Base-by-base conservation (phyloP, 2,797 vertebrate species). In the Coluber constrictor region DNA sequence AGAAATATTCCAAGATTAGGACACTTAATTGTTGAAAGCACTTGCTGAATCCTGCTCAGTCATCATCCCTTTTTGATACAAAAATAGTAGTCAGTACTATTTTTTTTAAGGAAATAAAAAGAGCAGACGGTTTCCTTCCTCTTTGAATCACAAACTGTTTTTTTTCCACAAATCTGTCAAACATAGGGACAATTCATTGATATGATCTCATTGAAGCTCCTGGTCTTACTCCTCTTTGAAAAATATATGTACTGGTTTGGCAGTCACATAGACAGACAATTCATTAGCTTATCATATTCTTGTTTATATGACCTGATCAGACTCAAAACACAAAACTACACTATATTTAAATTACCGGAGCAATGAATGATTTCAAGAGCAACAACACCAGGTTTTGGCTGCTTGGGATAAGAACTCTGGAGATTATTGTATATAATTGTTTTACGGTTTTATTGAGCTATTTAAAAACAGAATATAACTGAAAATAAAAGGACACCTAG, bases 81-180 rank as follows among this genome's bases (percentile, higher is more conserved):
- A 98, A 98, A 98, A 98, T 97, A 98, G 97, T 97, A 94, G 96
- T 97, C 97, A 97, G 97, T 97, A 98, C 97, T 98, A 98, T 97
- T 97, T 97, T 97, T 98, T 98, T 97, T 97, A 97, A 97, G 98
- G 98, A 99, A 99, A 98, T 98, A 98, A 98, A 98, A 98, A 98
- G 92, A 97, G 98, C 98, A 99, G 98, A 99, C 98, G 92, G 97
- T 96, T 99, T 99, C 98, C 98, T 99, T 99, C 98, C 99, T 98
- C 97, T 95, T 96, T 96, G 97, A 97, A 98, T 97, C 97, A 96
- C 96, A 97, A 97, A 97, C 96, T 95, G 89, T 54, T 54, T 54
- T 54, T 54, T 54, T 54, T 1, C 57, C 95, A 94, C 92, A 96
- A 96, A 94, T 94, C 92, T 95, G 95, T 96, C 96, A 93, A 96